Conservation (phyloP, 2,888 invertebrate species). For the Scaptomyza caliginosa region DNA sequence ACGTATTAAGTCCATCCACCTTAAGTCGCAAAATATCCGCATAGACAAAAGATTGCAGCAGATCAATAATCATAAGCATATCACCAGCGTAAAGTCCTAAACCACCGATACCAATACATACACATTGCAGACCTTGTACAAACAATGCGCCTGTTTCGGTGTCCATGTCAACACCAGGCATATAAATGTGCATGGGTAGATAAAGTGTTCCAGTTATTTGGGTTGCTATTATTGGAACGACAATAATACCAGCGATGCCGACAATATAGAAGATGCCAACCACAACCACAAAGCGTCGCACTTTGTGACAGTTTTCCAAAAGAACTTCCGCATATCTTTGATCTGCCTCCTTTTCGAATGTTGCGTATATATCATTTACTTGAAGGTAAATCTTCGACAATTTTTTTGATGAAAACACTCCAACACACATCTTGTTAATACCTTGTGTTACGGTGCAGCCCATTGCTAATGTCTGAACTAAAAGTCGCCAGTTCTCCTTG, state of each 20-base stretch:
- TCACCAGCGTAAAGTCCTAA: constrained; percentile 66
- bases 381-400: constrained; percentile 18
- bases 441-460: constrained; percentile 59
- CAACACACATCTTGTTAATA: constrained; percentile 43
- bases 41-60: constrained; percentile 51
- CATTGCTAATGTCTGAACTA: constrained; percentile 53
- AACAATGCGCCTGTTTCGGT: constrained; percentile 46
- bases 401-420: constrained; percentile 5
- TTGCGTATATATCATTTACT: constrained; percentile 35
- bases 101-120: constrained; percentile 32
- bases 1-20: constrained; percentile 46
- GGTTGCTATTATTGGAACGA: constrained; percentile 16
- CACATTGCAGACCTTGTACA: constrained; percentile 44
- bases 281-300: constrained; percentile 10
- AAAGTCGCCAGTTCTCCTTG: constrained; percentile 43
- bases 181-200: constrained; percentile 56
- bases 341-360: constrained; percentile 38
- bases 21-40: constrained; percentile 59
- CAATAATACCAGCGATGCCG: constrained; percentile 8
- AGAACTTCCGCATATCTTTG: constrained; percentile 27
- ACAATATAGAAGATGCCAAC: constrained; percentile 26
- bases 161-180: constrained; percentile 54
- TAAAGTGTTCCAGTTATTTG: constrained; percentile 21
- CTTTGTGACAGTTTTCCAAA: constrained; percentile 10
- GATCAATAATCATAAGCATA: constrained; percentile 42